phyloP scores from a whole-genome alignment of 1,140 invertebrate genomes.

The Muscidifurax raptorellus region DNA sequence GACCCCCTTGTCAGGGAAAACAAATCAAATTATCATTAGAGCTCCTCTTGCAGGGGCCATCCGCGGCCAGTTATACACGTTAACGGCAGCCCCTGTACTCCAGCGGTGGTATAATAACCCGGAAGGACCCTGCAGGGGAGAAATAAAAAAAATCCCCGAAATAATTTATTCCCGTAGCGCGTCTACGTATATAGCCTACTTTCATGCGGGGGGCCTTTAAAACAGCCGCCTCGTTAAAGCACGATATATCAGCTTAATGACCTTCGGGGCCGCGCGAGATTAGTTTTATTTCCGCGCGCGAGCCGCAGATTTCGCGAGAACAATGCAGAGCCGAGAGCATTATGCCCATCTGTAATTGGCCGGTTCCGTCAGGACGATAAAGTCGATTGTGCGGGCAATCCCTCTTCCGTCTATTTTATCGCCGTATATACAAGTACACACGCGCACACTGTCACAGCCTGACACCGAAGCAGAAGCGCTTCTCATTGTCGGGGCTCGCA shows the following conservation, averaged over 20 bases:
- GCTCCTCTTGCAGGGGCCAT: neutral
- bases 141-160: conserved; percentile 4
- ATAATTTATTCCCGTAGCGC: conserved; percentile 25
- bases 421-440: neutral
- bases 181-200: neutral
- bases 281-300: conserved; percentile 11
- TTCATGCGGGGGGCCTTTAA: neutral
- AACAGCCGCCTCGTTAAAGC: conserved; percentile 7
- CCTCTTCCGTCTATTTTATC: conserved; percentile 18
- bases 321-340: neutral
- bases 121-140: neutral
- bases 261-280: neutral
- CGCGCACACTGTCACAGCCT: neutral
- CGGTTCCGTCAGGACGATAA: conserved; percentile 2
- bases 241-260: conserved; percentile 31
- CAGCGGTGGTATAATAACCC: neutral
- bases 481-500: neutral
- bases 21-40: conserved; percentile 37
- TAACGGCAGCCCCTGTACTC: neutral
- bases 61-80: conserved; percentile 1
- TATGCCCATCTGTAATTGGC: neutral
- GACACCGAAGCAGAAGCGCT: neutral
- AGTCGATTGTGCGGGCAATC: neutral
- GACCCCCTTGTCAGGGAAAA: neutral
- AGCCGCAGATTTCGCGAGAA: neutral